Evolutionary conservation across 2,888 invertebrate species (phyloP), one percentile per base, ranked within the genome.

Genomic region (Cotesia congregata): DNA sequence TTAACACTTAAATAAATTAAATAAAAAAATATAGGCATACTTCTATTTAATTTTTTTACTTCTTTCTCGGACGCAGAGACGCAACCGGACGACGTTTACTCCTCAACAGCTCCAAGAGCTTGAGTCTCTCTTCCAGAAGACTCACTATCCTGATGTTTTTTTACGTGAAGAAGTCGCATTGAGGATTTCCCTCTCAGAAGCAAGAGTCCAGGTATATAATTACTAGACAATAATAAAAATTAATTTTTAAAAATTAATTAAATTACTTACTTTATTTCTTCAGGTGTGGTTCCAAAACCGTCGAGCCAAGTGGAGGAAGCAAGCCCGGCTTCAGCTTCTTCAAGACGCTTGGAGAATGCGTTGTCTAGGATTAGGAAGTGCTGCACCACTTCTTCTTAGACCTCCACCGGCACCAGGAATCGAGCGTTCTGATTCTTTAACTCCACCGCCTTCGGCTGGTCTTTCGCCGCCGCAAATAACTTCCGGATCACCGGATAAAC

Each of bases 261-360:
- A 80, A 83, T 1, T 39, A 65, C 64, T 64, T 59, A 12, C 6
- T 67, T 65, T 40, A n/a, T 30, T 41, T 15, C 20, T 65, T 59
- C 87, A 96, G 96, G 96, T 96, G 30, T 96, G 96, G 96, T 97
- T 97, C 90, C 97, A 97, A 91, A 97, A 97, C 88, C 92, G 97
- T 64, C 92, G 97, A 72, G 97, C 97, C 5, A 97, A 97, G 89
- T 97, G 97, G 97, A 92, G 97, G 17, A 97, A 97, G 87, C 96
- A 96, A 86, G 96, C 96, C 0, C 92, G 96, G 0, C 91, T 97
- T 77, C 96, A 96, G 85, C 91, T 97, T 72, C 90, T 97, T 20
- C 96, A 97, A 87, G 97, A 96, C 86, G 96, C 97, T 1, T 97
- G 96, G 96, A 91, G 96, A 82, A 96, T 97, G 95, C 93, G 96